Conservation (phyloP, 2,888 invertebrate genomes). For the Cryptophagus acutangulus region DNA sequence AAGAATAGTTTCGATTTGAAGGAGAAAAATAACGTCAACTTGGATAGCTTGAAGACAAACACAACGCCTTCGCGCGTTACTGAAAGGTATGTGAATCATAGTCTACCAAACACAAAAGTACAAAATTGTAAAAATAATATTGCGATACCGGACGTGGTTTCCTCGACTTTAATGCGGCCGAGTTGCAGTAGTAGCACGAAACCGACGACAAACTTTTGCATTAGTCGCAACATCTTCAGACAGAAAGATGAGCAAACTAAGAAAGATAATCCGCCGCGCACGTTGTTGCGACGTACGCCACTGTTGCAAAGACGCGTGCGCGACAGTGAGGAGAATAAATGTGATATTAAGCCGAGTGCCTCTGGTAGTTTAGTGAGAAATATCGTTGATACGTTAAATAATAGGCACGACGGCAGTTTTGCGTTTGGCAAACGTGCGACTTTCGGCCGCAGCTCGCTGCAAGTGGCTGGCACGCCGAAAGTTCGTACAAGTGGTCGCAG, state of each 20-base stretch:
- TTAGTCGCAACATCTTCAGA: slow-evolving; percentile 34
- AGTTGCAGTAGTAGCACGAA: not conserved
- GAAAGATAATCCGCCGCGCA: slow-evolving; percentile 22
- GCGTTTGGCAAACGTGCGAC: slow-evolving; percentile 35
- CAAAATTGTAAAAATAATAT: slow-evolving; percentile 7
- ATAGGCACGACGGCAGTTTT: slow-evolving; percentile 38
- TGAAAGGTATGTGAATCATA: slow-evolving; percentile 36
- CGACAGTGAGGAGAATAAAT: not conserved
- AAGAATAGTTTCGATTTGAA: slow-evolving; percentile 30
- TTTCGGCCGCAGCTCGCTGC: slow-evolving; percentile 43
- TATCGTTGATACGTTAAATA: slow-evolving; percentile 45
- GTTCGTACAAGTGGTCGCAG: slow-evolving; percentile 12
- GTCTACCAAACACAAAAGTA: slow-evolving; percentile 13
- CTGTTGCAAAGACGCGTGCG: slow-evolving; percentile 23
- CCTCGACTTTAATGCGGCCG: slow-evolving; percentile 26
- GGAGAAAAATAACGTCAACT: not conserved
- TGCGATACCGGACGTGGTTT: slow-evolving; percentile 33
- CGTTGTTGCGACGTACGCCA: slow-evolving; percentile 27
- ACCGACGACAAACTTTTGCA: slow-evolving; percentile 25
- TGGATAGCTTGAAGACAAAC: slow-evolving; percentile 26
- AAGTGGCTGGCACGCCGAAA: slow-evolving; percentile 38
- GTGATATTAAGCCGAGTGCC: slow-evolving; percentile 7
- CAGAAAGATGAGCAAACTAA: slow-evolving; percentile 18
- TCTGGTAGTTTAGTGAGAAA: slow-evolving; percentile 38
- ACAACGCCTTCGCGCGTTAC: slow-evolving; percentile 37